These are phyloP conservation scores for Drosophila nannoptera DNA, from an alignment of 1,140 invertebrate species.

Conservation along the genomic window DNA sequence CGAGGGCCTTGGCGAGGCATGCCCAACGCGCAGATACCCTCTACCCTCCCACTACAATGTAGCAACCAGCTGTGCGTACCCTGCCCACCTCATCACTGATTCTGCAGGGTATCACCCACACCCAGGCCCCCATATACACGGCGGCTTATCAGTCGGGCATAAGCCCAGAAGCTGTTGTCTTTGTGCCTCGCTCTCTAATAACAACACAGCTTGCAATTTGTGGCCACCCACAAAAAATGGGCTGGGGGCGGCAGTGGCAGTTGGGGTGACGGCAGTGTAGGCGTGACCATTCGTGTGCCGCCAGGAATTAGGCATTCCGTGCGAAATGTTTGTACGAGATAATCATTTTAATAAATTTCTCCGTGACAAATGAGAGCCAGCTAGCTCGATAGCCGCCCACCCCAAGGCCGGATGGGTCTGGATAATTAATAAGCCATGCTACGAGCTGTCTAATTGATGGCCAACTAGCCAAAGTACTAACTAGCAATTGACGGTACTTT, in stretches of 20 bases:
- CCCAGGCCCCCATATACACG: constrained; percentile 1
- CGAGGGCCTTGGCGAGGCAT: background rate
- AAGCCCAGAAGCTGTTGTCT: constrained; percentile 41
- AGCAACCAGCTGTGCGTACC: background rate
- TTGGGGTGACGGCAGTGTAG: background rate
- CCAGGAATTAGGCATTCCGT: constrained; percentile 73
- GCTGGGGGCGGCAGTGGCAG: too few species aligned
- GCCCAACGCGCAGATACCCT: background rate
- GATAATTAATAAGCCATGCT: constrained; percentile 66
- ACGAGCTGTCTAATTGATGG: constrained; percentile 43
- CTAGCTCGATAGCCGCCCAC: constrained; percentile 17
- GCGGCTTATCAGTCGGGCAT: constrained; percentile 3
- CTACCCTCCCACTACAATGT: background rate
- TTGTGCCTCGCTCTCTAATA: constrained; percentile 18
- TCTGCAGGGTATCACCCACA: constrained; percentile 2
- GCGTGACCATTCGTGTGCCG: constrained; percentile 9
- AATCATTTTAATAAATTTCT: constrained; percentile 78
- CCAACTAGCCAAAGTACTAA: background rate
- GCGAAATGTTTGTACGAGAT: constrained; percentile 73
- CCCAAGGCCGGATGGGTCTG: constrained; percentile 24
- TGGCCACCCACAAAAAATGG: constrained; percentile 4
- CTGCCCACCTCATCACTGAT: background rate
- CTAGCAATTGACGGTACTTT: constrained; percentile 33
- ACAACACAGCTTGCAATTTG: constrained; percentile 39
- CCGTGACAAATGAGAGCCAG: constrained; percentile 66